Evolutionary conservation across 1,140 invertebrate genomes (phyloP).

Genomic region (Aphaenogaster floridana): DNA sequence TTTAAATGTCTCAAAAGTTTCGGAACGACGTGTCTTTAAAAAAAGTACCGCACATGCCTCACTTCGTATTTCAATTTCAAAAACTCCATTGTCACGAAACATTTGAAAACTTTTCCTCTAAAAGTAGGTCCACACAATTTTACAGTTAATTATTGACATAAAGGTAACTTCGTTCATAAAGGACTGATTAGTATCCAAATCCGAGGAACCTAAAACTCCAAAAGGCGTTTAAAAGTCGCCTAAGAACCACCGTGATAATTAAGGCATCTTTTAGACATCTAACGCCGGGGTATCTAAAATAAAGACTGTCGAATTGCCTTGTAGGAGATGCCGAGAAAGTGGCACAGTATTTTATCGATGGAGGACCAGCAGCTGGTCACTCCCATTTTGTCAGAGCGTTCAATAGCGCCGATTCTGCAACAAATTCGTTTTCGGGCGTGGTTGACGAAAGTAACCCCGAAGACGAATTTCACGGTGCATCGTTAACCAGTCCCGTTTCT

Average conservation of each 20-base stretch:
- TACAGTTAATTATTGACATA: background rate
- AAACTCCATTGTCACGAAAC: background rate
- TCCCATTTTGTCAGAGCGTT: constrained; percentile 55
- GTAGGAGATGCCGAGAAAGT: constrained; percentile 75
- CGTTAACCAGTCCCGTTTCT: constrained; percentile 19
- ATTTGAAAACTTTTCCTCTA: background rate
- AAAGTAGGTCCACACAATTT: constrained; percentile 1
- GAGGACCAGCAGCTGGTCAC: constrained; percentile 73
- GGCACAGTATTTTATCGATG: constrained; percentile 79
- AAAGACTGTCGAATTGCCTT: constrained; percentile 33
- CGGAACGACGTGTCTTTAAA: background rate
- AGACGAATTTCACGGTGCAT: background rate
- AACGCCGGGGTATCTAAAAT: background rate
- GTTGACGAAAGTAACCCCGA: constrained; percentile 9
- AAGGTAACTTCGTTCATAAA: background rate
- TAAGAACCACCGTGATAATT: background rate
- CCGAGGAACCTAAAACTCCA: background rate
- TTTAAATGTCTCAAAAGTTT: background rate
- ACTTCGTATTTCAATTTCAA: background rate
- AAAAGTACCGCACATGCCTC: background rate
- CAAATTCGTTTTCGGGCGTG: constrained; percentile 42
- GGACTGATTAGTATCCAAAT: background rate
- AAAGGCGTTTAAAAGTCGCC: background rate
- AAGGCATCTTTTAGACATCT: background rate
- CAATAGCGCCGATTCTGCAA: constrained; percentile 37